Evolutionary conservation across 2,797 vertebrate species (phyloP).

Genomic region (Rousettus madagascariensis): DNA sequence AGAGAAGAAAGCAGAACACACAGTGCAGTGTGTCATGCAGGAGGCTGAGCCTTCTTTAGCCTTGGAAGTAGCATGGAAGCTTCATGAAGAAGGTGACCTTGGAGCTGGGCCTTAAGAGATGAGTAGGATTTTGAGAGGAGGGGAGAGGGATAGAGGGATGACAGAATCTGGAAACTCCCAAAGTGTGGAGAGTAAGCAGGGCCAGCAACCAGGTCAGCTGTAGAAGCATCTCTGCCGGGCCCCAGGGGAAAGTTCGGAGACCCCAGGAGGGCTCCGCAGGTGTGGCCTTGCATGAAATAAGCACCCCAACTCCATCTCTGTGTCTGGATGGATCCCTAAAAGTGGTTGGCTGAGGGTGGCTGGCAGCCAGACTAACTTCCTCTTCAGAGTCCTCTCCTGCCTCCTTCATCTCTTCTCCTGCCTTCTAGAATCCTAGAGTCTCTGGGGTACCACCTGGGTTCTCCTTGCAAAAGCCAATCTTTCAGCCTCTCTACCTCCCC

Average conservation of each 20-base stretch:
- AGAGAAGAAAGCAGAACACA: background rate
- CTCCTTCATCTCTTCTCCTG: background rate
- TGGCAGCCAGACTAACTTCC: background rate
- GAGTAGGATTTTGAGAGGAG: background rate
- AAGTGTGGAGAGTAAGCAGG: background rate
- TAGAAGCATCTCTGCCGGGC: background rate
- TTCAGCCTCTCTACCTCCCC: background rate
- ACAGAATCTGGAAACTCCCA: background rate
- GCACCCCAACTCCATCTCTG: background rate
- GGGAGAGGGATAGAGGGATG: background rate
- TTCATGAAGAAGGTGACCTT: background rate
- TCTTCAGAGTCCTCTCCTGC: background rate
- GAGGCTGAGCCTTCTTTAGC: background rate
- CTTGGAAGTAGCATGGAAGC: background rate
- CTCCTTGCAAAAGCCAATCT: background rate
- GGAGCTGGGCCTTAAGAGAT: background rate
- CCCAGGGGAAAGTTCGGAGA: background rate
- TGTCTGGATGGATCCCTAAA: background rate
- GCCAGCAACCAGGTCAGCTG: background rate
- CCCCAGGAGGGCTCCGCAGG: background rate
- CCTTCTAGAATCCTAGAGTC: background rate
- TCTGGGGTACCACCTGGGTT: background rate
- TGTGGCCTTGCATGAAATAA: background rate
- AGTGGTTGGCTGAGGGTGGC: accelerated
- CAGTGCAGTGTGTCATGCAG: no score